Evolutionary conservation across 2,797 vertebrate genomes (phyloP).

Genomic region (Amniataba percoides): DNA sequence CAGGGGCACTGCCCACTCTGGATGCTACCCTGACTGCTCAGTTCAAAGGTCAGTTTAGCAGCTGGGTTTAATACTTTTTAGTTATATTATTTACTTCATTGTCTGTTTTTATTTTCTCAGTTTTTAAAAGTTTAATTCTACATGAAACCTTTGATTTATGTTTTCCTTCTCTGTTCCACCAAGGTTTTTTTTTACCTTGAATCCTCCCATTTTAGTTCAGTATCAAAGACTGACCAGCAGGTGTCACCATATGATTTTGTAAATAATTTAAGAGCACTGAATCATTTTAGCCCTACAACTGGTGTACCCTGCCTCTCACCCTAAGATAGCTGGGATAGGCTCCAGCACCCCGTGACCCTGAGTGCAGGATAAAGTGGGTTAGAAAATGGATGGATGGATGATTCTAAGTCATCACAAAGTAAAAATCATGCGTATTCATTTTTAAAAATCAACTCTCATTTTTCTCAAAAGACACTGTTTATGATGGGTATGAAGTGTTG

Average conservation of each 20-base stretch:
- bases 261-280: not conserved
- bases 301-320: too few relatives aligned
- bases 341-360: too few relatives aligned
- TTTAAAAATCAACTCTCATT: not conserved
- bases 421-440: not conserved
- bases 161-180: not conserved
- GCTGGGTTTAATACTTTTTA: not conserved
- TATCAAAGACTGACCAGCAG: conserved; percentile 15
- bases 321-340: too few relatives aligned
- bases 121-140: not conserved
- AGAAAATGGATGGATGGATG: too few relatives aligned
- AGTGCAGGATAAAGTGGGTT: too few relatives aligned
- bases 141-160: not conserved
- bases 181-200: not conserved
- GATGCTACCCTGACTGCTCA: conserved; percentile 68
- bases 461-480: not conserved
- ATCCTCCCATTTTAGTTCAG: not conserved
- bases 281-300: too few relatives aligned
- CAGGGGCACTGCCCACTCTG: conserved; percentile 65
- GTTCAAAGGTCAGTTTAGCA: conserved; percentile 76
- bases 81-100: not conserved
- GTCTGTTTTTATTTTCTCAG: not conserved
- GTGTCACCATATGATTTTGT: not conserved
- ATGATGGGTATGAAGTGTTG: not conserved
- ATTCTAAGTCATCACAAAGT: not conserved